Percentiles rank a stretch among this genome's conserved stretches.
Evolutionary conservation across 2,797 vertebrate species (phyloP).

Genomic region (Sebastes reedi): DNA sequence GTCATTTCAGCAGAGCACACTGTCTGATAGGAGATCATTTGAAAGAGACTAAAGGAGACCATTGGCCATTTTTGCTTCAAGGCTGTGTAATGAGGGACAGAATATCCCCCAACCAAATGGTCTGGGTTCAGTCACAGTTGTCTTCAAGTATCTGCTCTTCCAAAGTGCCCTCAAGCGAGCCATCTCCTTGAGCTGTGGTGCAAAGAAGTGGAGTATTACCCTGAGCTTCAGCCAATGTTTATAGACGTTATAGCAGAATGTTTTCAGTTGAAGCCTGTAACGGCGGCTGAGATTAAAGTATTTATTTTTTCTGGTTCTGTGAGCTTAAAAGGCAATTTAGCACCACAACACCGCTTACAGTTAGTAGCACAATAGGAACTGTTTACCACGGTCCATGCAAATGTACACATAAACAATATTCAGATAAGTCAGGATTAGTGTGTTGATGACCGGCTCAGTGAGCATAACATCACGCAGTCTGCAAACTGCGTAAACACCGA

Average conservation of each 20-base stretch:
- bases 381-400: conserved; percentile 32
- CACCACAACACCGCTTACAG: neutral
- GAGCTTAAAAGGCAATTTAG: conserved; percentile 24
- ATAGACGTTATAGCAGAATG: neutral
- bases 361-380: conserved; percentile 8
- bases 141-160: conserved; percentile 11
- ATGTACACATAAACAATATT: conserved; percentile 41
- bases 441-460: conserved; percentile 46
- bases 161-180: neutral
- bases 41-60: conserved; percentile 20
- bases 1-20: neutral
- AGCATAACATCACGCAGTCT: conserved; percentile 35
- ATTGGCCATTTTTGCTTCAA: neutral
- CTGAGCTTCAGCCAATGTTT: neutral
- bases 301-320: conserved; percentile 44
- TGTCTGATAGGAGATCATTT: conserved; percentile 12
- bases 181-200: neutral
- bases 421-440: conserved; percentile 48
- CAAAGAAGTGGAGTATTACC: neutral
- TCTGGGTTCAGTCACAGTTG: conserved; percentile 2
- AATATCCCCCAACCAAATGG: conserved; percentile 1
- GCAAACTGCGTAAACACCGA: conserved; percentile 25
- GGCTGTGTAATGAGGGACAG: neutral
- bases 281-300: conserved; percentile 4
- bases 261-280: neutral